A percentile compares a stretch with the other conserved stretches of the same genome.
Evolutionary conservation across 2,113 vertebrate species (phyloP).

Genomic region (Camarhynchus parvulus): DNA sequence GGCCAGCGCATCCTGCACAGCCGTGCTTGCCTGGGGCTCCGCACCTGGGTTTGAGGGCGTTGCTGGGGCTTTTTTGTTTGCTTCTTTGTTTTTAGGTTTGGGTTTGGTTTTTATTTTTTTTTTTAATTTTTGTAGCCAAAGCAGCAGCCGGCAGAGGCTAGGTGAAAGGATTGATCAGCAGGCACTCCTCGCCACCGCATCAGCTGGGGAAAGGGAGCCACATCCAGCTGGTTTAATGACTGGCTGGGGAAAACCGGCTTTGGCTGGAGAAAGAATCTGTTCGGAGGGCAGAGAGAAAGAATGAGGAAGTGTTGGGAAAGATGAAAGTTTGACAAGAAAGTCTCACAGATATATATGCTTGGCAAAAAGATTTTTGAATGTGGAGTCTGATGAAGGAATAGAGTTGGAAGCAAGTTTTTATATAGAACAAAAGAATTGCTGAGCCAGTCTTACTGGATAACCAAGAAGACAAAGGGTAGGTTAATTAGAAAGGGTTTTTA

Average conservation of each 20-base stretch:
- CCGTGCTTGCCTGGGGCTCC: no score
- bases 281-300: not conserved
- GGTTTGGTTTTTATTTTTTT: accelerated
- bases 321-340: no score
- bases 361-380: no score
- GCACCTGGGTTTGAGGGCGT: not conserved
- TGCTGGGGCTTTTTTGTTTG: not conserved
- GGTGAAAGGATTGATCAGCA: not conserved
- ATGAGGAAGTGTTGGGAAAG: no score
- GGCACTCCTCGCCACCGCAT: not conserved
- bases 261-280: not conserved
- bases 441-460: no score
- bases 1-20: no score
- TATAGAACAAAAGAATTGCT: no score
- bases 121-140: not conserved
- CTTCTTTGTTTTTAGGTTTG: not conserved
- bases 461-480: no score
- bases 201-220: not conserved
- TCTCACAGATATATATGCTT: no score
- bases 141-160: not conserved
- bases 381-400: no score
- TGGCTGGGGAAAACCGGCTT: not conserved
- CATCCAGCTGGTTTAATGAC: not conserved
- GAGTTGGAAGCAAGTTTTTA: no score
- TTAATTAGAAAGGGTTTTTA: no score